Base-by-base conservation (phyloP, 1,140 invertebrate species). In the Habropoda laboriosa region DNA sequence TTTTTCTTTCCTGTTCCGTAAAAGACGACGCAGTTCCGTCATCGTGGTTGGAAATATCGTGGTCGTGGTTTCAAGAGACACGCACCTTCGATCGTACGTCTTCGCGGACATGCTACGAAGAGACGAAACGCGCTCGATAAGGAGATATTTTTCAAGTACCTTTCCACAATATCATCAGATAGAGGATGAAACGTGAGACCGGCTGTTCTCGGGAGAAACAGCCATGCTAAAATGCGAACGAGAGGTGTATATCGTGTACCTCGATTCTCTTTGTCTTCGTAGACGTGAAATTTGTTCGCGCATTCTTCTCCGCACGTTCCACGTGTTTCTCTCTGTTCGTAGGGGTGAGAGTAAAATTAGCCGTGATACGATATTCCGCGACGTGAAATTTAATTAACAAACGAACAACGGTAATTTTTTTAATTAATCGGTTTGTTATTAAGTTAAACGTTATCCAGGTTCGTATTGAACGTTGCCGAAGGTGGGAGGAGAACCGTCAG, bases 91-190 rank as follows among this genome's bases (percentile, higher is more conserved):
- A 58, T 58, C 24, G 27, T 38, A n/a, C 53, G 35, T 38, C 18
- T 40, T 13, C 18, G 38, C 53, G 53, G 10, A 10, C 13, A 18
- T 4, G 32, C 32, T 3, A 35, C 51, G 4, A 18, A 5, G 24
- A 57, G 27, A 42, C 51, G 49, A 57, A 71, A 21, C 32, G 38
- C 35, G 38, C 16, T 58, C n/a, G 70, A 73, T 73, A 73, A 73
- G 40, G 18, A 35, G 42, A 60, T 42, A 73, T 60, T 60, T 73
- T 24, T 73, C 55, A 58, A 73, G 40, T 32, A 16, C 42, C n/a
- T 38, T 42, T 32, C n/a, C 40, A n/a, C 40, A n/a, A 4, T 47
- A 58, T 47, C 40, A 30, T 47, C 30, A n/a, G 40, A 47, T 27
- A 60, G 55, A 13, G 55, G 4, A 32, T 38, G 51, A 40, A 67